Conservation (phyloP, 2,888 invertebrate genomes). For the Cosmia trapezina region DNA sequence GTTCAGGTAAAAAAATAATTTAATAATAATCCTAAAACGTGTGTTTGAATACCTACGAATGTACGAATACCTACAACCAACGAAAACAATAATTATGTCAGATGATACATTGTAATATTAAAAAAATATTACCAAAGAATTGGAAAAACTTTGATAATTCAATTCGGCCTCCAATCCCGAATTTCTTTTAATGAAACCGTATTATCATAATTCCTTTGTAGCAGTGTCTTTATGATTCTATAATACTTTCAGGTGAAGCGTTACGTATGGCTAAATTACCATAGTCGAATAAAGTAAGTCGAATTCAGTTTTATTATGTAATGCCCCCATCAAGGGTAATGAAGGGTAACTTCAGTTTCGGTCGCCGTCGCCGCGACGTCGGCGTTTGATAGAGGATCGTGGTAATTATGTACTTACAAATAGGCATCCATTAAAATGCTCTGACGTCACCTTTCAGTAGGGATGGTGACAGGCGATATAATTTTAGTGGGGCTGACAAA, state of each 20-base stretch:
- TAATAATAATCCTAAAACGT: neutral
- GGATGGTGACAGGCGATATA: slow-evolving; percentile 2
- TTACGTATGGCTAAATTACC: slow-evolving; percentile 66
- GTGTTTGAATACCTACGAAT: neutral
- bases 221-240: slow-evolving; percentile 33
- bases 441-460: slow-evolving; percentile 29
- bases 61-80: slow-evolving; percentile 12
- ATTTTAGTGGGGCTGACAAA: slow-evolving; percentile 18
- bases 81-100: slow-evolving; percentile 4
- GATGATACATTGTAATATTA: neutral
- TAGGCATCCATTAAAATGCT: slow-evolving; percentile 41
- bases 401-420: slow-evolving; percentile 49
- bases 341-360: slow-evolving; percentile 76
- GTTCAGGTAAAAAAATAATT: neutral
- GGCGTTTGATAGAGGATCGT: slow-evolving; percentile 48
- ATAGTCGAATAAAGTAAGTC: slow-evolving; percentile 66
- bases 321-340: slow-evolving; percentile 78
- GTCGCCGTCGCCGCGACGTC: slow-evolving; percentile 40
- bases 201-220: slow-evolving; percentile 47
- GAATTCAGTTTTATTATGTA: slow-evolving; percentile 77
- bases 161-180: slow-evolving; percentile 19
- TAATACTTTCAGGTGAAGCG: slow-evolving; percentile 48
- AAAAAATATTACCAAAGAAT: slow-evolving; percentile 22
- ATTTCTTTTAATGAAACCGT: slow-evolving; percentile 41
- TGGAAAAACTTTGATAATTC: slow-evolving; percentile 36